These are phyloP conservation scores for Artemisiospiza belli DNA, from an alignment of 2,113 vertebrate species.

Conservation along the genomic window DNA sequence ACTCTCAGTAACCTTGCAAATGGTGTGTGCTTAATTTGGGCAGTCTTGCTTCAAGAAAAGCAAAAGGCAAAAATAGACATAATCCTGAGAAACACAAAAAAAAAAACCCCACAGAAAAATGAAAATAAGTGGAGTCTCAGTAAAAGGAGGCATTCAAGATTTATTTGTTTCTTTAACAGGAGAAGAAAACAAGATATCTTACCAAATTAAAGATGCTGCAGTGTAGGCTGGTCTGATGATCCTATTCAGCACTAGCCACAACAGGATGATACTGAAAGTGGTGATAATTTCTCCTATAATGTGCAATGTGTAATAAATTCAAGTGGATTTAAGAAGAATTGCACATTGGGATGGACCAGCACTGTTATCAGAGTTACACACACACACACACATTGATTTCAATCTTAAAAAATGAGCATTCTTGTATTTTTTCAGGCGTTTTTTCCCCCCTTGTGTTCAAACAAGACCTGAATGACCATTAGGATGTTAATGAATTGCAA, in stretches of 20 bases:
- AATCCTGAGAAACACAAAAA: neutral
- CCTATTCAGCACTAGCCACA: neutral
- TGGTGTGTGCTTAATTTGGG: neutral
- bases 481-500: neutral
- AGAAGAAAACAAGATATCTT: neutral
- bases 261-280: neutral
- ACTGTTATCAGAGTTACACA: neutral
- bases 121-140: neutral
- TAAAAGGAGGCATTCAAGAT: neutral
- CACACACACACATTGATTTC: fast-evolving
- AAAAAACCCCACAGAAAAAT: neutral
- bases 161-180: neutral
- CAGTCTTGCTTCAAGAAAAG: neutral
- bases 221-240: neutral
- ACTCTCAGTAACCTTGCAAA: neutral
- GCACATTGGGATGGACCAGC: neutral
- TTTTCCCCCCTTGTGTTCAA: neutral
- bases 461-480: neutral
- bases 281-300: neutral
- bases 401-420: neutral
- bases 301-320: neutral
- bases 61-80: neutral
- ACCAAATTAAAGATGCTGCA: neutral
- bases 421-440: neutral
- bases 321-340: neutral